Base-by-base conservation (phyloP, 2,888 invertebrate genomes). In the Selenia dentaria region DNA sequence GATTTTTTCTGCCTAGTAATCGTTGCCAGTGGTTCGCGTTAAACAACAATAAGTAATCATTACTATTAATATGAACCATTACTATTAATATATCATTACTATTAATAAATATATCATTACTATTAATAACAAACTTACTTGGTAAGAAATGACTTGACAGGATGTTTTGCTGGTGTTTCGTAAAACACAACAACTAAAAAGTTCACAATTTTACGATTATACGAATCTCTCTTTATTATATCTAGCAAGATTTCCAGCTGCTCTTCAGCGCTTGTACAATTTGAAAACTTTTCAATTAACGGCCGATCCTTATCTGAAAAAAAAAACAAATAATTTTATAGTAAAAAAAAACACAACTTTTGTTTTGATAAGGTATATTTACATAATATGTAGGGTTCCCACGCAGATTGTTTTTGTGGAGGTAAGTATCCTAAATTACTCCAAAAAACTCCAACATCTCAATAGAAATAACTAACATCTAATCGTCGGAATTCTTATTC, bases 111-210 rank as follows among this genome's bases (percentile, higher is more conserved):
- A n/a, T n/a, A n/a, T n/a, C n/a, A n/a, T n/a, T n/a, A n/a, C n/a
- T n/a, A n/a, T n/a, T n/a, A n/a, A n/a, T n/a, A n/a, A n/a, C n/a
- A n/a, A 5, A 37, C 46, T 61, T 69, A 85, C 89, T 85, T 83
- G 29, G 74, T 58, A 6, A 88, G 44, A 56, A 79, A 83, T 54
- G 81, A 77, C 64, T 89, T 89, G 0, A 86, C 64, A 3, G 89
- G 89, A 58, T 90, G 88, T 58, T 86, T 88, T 1, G 70, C 51
- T 13, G 82, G 79, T 5, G 86, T 76, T 40, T 81, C 58, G 38
- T 83, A 64, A 49, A 75, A 88, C 1, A 77, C 63, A 6, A 65
- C 34, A 6, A 73, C 79, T 8, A 90, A 58, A 49, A 87, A 80
- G 11, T 59, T 54, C 1, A 75, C 51, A 2, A 60, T 29, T n/a